These are phyloP conservation scores for Actinemys pallida DNA, from an alignment of 2,113 vertebrate species.

Conservation along the genomic window DNA sequence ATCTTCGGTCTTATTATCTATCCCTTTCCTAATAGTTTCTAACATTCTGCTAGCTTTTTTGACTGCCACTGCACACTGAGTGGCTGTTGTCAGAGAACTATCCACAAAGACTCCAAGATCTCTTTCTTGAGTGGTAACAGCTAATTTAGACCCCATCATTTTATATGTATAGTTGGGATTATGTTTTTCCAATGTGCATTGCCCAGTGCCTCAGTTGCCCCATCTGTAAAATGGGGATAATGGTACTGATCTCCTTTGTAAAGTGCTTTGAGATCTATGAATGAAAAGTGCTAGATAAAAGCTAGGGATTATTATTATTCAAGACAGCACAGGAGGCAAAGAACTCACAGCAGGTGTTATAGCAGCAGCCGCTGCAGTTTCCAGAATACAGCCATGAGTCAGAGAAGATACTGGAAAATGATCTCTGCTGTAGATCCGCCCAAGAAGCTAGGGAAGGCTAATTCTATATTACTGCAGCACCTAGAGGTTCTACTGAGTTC, in stretches of 20 bases:
- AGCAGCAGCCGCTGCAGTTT: neutral
- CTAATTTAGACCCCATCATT: neutral
- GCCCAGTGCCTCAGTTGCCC: neutral
- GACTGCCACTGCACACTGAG: neutral
- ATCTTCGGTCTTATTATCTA: neutral
- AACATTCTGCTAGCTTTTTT: neutral
- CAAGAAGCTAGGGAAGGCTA: neutral
- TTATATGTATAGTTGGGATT: neutral
- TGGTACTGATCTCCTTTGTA: neutral
- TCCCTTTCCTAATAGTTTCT: neutral
- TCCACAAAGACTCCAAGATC: neutral
- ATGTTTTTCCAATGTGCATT: neutral
- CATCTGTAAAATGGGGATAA: neutral
- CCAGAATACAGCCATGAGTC: neutral
- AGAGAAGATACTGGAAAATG: neutral
- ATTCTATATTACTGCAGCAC: neutral
- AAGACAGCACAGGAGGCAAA: neutral
- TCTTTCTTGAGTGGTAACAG: neutral
- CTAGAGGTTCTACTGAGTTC: neutral
- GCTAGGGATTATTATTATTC: neutral
- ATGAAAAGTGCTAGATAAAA: neutral
- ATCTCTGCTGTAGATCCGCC: neutral
- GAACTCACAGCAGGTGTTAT: rapidly evolving
- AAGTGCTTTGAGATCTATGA: neutral
- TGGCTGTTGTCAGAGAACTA: neutral